A percentile compares a stretch with the other conserved stretches of the same genome.
Evolutionary conservation across 2,113 vertebrate species (phyloP).

Genomic region (Melanerpes formicivorus): DNA sequence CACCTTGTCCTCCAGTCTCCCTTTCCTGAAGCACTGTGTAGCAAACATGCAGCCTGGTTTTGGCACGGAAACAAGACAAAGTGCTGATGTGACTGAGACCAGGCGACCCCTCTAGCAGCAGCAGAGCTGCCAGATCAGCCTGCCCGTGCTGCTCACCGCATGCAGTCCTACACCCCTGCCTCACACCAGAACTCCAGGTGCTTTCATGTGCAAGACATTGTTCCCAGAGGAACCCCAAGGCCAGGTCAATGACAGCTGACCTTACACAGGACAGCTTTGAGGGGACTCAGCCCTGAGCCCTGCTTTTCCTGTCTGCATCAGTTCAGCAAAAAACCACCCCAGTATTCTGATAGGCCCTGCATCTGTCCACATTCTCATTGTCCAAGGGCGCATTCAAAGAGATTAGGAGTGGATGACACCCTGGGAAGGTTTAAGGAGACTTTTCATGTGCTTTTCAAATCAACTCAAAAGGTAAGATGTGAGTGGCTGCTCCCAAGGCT

Average conservation of each 20-base stretch:
- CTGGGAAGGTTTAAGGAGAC: not conserved
- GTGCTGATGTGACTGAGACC: conserved; percentile 43
- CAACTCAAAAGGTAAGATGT: not conserved
- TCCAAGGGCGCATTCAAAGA: not conserved
- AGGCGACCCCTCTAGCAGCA: not conserved
- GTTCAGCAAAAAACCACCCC: not conserved
- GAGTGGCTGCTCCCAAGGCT: conserved; percentile 1
- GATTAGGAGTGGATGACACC: not conserved
- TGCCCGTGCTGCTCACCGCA: not conserved
- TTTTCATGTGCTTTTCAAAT: conserved; percentile 21
- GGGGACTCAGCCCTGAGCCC: not conserved
- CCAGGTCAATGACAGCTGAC: not conserved
- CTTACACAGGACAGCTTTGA: not conserved
- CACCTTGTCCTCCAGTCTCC: not conserved
- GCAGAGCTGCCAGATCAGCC: not conserved
- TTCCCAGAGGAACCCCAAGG: not conserved
- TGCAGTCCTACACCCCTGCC: not conserved
- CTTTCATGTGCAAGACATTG: not conserved
- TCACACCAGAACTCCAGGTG: not conserved
- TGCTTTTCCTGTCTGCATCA: not conserved
- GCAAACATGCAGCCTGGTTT: conserved; percentile 29
- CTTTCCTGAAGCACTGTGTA: not conserved
- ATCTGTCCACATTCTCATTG: not conserved
- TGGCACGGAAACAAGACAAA: conserved; percentile 66
- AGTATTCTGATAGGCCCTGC: not conserved